Percentiles rank a stretch among this genome's conserved stretches.
Conservation (phyloP, 2,888 invertebrate species). For the Drosophila mimetica region DNA sequence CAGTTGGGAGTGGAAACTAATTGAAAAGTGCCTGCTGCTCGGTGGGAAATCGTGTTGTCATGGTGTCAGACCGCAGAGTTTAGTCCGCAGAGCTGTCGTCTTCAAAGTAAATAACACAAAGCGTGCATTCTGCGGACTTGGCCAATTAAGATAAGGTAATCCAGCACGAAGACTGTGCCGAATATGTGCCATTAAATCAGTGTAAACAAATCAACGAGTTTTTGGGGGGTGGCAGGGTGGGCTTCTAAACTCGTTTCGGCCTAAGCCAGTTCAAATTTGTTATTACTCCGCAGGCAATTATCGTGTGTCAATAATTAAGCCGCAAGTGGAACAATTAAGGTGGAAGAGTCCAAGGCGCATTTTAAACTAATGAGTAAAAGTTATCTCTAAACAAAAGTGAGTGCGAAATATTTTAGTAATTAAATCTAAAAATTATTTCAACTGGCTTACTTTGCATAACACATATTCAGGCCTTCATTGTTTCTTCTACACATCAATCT, state of each 20-base stretch:
- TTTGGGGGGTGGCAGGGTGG: not conserved
- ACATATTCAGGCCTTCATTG: not conserved
- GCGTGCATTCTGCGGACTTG: conserved; percentile 27
- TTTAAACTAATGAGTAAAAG: not conserved
- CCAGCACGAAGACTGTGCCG: conserved; percentile 10
- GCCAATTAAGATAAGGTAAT: conserved; percentile 35
- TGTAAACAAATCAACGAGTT: conserved; percentile 15
- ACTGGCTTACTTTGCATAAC: not conserved
- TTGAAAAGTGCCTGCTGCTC: conserved; percentile 56
- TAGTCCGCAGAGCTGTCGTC: conserved; percentile 28
- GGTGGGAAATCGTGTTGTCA: conserved; percentile 35
- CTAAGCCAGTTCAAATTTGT: conserved; percentile 28
- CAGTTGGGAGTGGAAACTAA: conserved; percentile 69
- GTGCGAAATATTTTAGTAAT: not conserved
- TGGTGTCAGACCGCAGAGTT: conserved; percentile 18
- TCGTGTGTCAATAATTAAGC: conserved; percentile 36
- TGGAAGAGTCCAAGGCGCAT: not conserved
- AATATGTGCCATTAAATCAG: conserved; percentile 18
- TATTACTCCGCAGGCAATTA: conserved; percentile 28
- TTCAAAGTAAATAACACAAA: conserved; percentile 18
- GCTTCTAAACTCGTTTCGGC: conserved; percentile 32
- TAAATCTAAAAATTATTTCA: not conserved
- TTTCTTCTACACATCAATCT: not conserved
- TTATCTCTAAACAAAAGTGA: no score
- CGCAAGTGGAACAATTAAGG: conserved; percentile 23